phyloP scores from a whole-genome alignment of 1,140 invertebrate species.

The Hylaeus volcanicus region DNA sequence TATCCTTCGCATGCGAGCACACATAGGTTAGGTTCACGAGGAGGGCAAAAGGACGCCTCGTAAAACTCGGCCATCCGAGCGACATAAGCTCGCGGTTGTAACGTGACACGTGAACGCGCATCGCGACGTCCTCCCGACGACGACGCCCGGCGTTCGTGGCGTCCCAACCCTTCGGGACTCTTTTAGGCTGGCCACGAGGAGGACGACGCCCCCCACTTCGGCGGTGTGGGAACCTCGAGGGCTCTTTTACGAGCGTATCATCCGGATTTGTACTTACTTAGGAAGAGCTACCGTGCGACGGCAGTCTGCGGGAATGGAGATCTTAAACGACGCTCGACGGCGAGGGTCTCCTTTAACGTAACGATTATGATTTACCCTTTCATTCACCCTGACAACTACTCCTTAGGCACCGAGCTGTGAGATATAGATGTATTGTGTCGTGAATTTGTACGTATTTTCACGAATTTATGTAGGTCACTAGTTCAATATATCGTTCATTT shows the following conservation, averaged over 20 bases:
- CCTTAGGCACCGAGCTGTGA: too few relatives aligned
- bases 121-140: slow-evolving; percentile 30
- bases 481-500: too few relatives aligned
- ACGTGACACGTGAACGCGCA: slow-evolving; percentile 61
- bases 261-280: slow-evolving; percentile 76
- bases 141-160: not conserved
- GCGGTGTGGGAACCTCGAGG: slow-evolving; percentile 36
- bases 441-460: too few relatives aligned
- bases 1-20: not conserved
- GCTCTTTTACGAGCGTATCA: slow-evolving; percentile 73
- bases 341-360: slow-evolving; percentile 1
- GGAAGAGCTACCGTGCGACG: slow-evolving; percentile 64
- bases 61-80: slow-evolving; percentile 71
- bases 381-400: not conserved
- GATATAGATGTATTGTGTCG: too few relatives aligned
- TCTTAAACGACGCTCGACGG: slow-evolving; percentile 27
- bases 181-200: slow-evolving; percentile 45
- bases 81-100: slow-evolving; percentile 67
- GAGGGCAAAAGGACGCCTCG: slow-evolving; percentile 50
- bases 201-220: not conserved
- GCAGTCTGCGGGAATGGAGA: not conserved
- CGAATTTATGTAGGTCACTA: too few relatives aligned
- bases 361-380: slow-evolving; percentile 33
- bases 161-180: slow-evolving; percentile 7
- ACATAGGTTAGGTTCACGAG: slow-evolving; percentile 8